A percentile compares a stretch with the other conserved stretches of the same genome.
These are phyloP conservation scores for Drosophila obscura DNA, from an alignment of 1,140 invertebrate genomes.

Conservation along the genomic window DNA sequence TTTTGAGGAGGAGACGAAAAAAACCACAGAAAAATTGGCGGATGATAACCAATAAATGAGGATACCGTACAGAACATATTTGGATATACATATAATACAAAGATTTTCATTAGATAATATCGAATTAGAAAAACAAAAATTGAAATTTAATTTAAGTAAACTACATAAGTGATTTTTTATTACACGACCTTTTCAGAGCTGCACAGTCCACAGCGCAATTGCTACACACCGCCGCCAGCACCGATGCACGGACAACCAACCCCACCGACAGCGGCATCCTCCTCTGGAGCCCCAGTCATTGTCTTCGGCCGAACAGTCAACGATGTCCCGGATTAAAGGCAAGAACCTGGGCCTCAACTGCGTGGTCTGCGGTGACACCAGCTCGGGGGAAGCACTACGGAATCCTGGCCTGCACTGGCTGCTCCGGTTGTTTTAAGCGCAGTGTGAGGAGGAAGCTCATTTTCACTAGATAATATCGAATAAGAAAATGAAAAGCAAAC, in stretches of 20 bases:
- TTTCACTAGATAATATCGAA: no score
- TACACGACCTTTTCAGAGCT: slow-evolving; percentile 52
- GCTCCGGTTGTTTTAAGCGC: slow-evolving; percentile 99
- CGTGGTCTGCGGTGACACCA: slow-evolving; percentile 98
- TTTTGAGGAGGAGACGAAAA: no score
- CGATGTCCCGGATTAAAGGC: slow-evolving; percentile 67
- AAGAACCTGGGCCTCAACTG: slow-evolving; percentile 90
- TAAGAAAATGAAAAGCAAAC: no score
- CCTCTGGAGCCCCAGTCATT: slow-evolving; percentile 36
- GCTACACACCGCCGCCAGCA: slow-evolving; percentile 49
- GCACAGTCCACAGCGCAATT: slow-evolving; percentile 62
- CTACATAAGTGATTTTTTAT: slow-evolving; percentile 82
- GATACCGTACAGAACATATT: no score
- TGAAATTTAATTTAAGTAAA: slow-evolving; percentile 82
- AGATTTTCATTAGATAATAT: no score
- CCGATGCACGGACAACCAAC: slow-evolving; percentile 27
- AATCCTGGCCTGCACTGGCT: slow-evolving; percentile 99
- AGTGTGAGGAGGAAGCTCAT: slow-evolving; percentile 98
- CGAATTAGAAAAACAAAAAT: no score
- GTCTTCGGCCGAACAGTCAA: slow-evolving; percentile 18
- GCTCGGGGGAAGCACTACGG: slow-evolving; percentile 99
- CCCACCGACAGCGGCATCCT: slow-evolving; percentile 21
- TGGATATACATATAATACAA: no score
- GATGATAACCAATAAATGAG: no score
- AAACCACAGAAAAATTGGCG: no score